Percentiles rank a stretch among this genome's conserved stretches.
Evolutionary conservation across 2,113 vertebrate genomes (phyloP).

Genomic region (Urocynchramus pylzowi): DNA sequence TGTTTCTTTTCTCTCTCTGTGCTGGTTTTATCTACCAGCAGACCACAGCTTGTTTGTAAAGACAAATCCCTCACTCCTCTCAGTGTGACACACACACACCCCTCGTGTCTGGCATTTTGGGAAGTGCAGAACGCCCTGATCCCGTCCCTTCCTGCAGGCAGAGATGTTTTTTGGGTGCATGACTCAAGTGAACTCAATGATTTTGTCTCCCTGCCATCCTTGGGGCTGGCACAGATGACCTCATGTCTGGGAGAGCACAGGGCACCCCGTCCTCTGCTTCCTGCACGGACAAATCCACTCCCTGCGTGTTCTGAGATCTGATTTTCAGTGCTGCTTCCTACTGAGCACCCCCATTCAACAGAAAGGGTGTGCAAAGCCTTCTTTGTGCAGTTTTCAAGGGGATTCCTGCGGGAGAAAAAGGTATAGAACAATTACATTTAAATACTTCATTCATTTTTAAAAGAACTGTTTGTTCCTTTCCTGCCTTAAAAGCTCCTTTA

Average conservation of each 20-base stretch:
- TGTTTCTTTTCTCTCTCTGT: background rate
- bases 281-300: background rate
- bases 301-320: background rate
- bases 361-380: background rate
- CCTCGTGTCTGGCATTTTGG: background rate
- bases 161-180: background rate
- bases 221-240: background rate
- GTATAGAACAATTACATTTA: background rate
- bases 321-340: background rate
- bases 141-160: background rate
- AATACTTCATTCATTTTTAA: background rate
- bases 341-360: background rate
- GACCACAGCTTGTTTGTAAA: background rate
- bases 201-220: background rate
- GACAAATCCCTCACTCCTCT: background rate
- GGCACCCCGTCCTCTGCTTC: background rate
- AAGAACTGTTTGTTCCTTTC: background rate
- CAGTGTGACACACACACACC: background rate
- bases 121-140: background rate
- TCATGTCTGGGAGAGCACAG: conserved; percentile 37
- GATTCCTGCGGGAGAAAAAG: background rate
- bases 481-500: background rate
- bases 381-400: background rate
- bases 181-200: background rate
- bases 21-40: background rate